phyloP scores from a whole-genome alignment of 1,140 invertebrate species.

The Contarinia nasturtii region DNA sequence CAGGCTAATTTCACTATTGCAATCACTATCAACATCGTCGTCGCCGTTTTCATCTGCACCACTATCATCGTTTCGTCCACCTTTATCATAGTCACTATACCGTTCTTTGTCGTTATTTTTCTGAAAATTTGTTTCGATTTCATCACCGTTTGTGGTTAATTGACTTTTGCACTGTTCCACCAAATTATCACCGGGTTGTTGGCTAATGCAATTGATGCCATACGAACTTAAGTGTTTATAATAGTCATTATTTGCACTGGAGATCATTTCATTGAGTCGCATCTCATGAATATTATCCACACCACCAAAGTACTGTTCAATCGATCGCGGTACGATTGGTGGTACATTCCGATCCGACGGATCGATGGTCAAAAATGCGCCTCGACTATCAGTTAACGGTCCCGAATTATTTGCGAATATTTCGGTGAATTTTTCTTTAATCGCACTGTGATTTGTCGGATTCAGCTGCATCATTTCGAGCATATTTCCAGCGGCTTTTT shows the following conservation, averaged over 20 bases:
- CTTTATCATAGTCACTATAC: background rate
- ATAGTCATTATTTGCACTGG: too few species aligned
- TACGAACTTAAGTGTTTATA: background rate
- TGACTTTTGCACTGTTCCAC: background rate
- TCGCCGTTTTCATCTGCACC: conserved; percentile 11
- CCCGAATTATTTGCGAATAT: background rate
- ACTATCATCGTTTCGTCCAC: background rate
- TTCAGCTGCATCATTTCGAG: conserved; percentile 11
- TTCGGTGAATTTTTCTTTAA: background rate
- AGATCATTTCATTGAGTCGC: too few species aligned
- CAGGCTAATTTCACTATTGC: conserved; percentile 21
- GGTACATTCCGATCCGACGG: background rate
- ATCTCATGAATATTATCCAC: too few species aligned
- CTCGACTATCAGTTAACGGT: background rate
- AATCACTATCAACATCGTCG: conserved; percentile 20
- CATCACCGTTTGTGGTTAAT: background rate
- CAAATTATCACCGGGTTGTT: background rate
- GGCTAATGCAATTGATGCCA: background rate
- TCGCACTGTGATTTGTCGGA: background rate
- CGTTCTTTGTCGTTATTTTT: background rate
- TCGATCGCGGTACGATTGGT: too few species aligned
- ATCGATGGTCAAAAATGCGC: background rate
- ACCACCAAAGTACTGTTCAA: too few species aligned
- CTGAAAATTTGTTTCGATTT: background rate
- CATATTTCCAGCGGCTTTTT: conserved; percentile 19